A percentile compares a stretch with the other conserved stretches of the same genome.
phyloP scores from a whole-genome alignment of 2,113 vertebrate genomes.

The Leiothrix lutea region DNA sequence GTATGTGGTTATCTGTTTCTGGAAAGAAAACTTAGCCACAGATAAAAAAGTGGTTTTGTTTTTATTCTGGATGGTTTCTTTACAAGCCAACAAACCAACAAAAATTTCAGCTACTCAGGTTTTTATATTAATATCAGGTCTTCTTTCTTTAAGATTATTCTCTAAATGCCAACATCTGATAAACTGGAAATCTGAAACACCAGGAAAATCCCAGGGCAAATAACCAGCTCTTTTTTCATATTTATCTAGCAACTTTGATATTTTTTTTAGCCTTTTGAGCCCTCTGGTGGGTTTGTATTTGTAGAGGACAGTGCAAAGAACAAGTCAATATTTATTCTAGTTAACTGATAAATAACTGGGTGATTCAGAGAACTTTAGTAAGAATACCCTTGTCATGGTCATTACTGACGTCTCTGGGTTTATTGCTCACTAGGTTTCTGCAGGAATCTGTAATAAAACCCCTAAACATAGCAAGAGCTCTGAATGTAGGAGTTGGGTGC shows the following conservation, averaged over 20 bases:
- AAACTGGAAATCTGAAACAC: not conserved
- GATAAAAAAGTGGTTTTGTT: not conserved
- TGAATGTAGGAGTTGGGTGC: not conserved
- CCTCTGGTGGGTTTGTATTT: constrained; percentile 35
- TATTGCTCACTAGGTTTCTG: constrained; percentile 1
- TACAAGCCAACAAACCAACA: not conserved
- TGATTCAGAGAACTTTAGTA: constrained; percentile 44
- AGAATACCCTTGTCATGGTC: constrained; percentile 42
- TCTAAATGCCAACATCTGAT: not conserved
- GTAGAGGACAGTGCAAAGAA: constrained; percentile 56
- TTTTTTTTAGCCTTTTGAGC: constrained; percentile 11
- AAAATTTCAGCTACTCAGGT: not conserved
- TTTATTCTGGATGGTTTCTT: not conserved
- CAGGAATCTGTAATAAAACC: not conserved
- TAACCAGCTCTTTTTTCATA: constrained; percentile 7
- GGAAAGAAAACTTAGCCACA: not conserved
- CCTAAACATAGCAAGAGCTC: not conserved
- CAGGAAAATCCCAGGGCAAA: constrained; percentile 10
- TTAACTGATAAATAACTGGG: constrained; percentile 59
- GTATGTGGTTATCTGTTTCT: not conserved
- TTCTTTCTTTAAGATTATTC: not conserved
- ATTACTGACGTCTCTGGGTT: constrained; percentile 39
- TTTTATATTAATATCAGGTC: not conserved
- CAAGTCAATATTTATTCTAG: constrained; percentile 71
- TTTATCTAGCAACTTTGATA: not conserved